Evolutionary conservation across 2,888 invertebrate species (phyloP), one percentile per base, ranked within the genome.

Genomic region (Microplitis manilae): DNA sequence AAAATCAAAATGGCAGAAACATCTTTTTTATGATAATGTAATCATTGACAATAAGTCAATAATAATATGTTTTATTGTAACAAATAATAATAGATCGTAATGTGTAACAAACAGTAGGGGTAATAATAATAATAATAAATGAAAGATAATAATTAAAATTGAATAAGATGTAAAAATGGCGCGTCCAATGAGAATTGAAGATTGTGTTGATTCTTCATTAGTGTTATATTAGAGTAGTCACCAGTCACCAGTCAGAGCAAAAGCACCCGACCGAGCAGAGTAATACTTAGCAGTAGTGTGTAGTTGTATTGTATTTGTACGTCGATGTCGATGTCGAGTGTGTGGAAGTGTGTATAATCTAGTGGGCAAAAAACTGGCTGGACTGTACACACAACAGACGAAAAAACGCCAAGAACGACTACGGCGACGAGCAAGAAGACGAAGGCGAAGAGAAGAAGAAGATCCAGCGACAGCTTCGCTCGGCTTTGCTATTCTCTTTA

Each of bases 151-250:
- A 38, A 73, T 65, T 73, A 20, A 39, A 73, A 64, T 73, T 64
- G 6, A 72, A 62, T 72, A 64, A 59, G 50, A 76, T 72, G 61
- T 38, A 76, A 77, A 77, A 73, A 77, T 77, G 77, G 77, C 77
- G 73, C 40, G 64, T 38, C 73, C 73, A 77, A 73, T 77, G 77
- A 68, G 68, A 38, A 65, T 65, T 30, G 73, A 50, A 50, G 50
- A 50, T 50, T 50, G 50, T 50, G 50, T 50, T 50, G 50, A 50
- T 50, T 50, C 50, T 50, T 50, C 9, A 50, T 50, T 50, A 50
- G 50, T 50, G 67, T 73, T 67, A 73, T 72, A 72, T 30, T 61
- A 72, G 67, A 67, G 73, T 73, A 50, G 67, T 67, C 20, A 65
- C 65, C 65, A 65, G 41, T 73, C 71, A 62, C 68, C 69, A 38